A percentile compares a stretch with the other conserved stretches of the same genome.
Conservation (phyloP, 2,113 vertebrate species). For the Cavia porcellus region DNA sequence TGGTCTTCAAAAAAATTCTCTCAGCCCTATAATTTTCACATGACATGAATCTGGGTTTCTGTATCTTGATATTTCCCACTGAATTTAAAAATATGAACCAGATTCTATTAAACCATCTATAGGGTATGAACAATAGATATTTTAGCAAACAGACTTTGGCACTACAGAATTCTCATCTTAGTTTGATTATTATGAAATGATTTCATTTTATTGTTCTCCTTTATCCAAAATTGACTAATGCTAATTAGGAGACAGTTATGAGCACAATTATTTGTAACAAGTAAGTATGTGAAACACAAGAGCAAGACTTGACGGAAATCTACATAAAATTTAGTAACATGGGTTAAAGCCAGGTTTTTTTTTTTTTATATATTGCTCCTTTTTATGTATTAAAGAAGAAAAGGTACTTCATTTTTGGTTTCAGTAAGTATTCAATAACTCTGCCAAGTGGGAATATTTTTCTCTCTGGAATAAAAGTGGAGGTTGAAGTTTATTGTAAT, state of each 20-base stretch:
- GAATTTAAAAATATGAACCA: not conserved
- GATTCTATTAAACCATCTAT: not conserved
- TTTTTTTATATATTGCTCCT: not conserved
- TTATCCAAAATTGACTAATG: not conserved
- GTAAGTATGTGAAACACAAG: not conserved
- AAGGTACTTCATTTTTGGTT: not conserved
- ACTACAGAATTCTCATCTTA: not conserved
- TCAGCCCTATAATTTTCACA: not conserved
- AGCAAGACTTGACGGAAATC: not conserved
- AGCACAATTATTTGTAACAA: not conserved
- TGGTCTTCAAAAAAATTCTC: slow-evolving; percentile 20
- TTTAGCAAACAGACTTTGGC: not conserved
- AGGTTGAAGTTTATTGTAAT: not conserved
- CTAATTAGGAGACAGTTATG: not conserved
- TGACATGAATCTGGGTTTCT: not conserved
- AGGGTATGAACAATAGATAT: not conserved
- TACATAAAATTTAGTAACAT: not conserved
- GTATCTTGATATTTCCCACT: not conserved
- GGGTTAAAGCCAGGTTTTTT: not conserved
- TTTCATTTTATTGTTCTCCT: not conserved
- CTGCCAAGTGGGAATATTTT: not conserved
- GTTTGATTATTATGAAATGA: not conserved
- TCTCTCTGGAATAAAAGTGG: slow-evolving; percentile 11
- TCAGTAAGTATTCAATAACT: not conserved
- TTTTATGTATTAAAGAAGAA: slow-evolving; percentile 26